These are phyloP conservation scores for Leptura quadrifasciata DNA, from an alignment of 2,888 invertebrate genomes.

Conservation along the genomic window DNA sequence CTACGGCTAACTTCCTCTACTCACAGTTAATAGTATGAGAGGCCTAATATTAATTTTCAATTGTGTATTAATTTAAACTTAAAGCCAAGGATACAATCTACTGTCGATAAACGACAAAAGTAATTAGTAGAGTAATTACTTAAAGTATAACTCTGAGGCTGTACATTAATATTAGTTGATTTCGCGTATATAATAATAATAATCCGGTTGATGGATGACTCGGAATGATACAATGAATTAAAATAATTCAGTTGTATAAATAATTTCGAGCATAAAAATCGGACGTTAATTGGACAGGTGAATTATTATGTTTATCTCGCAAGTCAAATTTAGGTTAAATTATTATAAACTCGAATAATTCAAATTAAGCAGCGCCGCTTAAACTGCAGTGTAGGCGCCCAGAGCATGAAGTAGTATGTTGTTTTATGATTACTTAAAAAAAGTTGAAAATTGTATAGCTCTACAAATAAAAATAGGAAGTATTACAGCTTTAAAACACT, in stretches of 20 bases:
- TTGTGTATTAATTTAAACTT: too few species aligned
- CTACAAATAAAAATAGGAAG: too few species aligned
- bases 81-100: neutral
- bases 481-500: too few species aligned
- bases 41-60: too few species aligned
- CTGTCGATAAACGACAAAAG: neutral
- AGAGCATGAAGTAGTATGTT: neutral
- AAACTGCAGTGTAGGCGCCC: slow-evolving; percentile 20
- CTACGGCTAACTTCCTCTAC: too few species aligned
- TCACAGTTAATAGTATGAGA: too few species aligned
- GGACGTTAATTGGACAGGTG: slow-evolving; percentile 44
- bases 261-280: slow-evolving; percentile 25
- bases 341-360: slow-evolving; percentile 37
- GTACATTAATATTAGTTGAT: neutral
- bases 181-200: neutral
- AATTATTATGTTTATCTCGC: slow-evolving; percentile 35
- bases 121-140: neutral
- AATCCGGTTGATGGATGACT: slow-evolving; percentile 12
- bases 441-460: too few species aligned
- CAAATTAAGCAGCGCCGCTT: slow-evolving; percentile 28
- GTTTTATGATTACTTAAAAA: neutral
- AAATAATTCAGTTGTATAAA: slow-evolving; percentile 27
- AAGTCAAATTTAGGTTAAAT: slow-evolving; percentile 38
- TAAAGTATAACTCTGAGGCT: neutral
- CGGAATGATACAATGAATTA: slow-evolving; percentile 21